A percentile compares a stretch with the other conserved stretches of the same genome.
Evolutionary conservation across 1,140 invertebrate genomes (phyloP).

Genomic region (Ladona fulva): DNA sequence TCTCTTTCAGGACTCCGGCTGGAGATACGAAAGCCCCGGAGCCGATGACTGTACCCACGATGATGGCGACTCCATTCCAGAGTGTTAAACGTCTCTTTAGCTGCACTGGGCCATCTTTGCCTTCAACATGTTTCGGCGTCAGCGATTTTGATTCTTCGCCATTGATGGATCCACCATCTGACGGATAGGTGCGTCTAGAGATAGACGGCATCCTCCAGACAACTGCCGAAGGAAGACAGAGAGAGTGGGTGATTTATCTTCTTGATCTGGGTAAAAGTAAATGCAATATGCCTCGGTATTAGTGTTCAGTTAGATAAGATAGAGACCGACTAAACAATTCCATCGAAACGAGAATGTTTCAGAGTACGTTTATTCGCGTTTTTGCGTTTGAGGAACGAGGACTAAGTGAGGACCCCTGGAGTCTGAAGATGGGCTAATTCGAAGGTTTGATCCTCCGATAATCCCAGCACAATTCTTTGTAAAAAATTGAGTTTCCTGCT

Average conservation of each 20-base stretch:
- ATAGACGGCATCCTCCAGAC: not conserved
- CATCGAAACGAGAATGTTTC: too few species aligned
- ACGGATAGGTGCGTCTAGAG: not conserved
- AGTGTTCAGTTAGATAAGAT: too few species aligned
- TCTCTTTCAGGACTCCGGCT: slow-evolving; percentile 53
- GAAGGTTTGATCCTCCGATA: too few species aligned
- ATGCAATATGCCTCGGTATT: too few species aligned
- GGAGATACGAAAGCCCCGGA: slow-evolving; percentile 78
- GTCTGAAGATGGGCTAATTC: too few species aligned
- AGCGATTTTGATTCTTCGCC: not conserved
- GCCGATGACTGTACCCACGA: slow-evolving; percentile 74
- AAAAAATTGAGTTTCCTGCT: too few species aligned
- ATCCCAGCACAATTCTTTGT: too few species aligned
- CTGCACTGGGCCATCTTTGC: slow-evolving; percentile 37
- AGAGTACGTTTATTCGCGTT: too few species aligned
- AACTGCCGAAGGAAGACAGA: not conserved
- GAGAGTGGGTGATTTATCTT: not conserved
- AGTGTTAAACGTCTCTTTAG: slow-evolving; percentile 75
- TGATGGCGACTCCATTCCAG: slow-evolving; percentile 76
- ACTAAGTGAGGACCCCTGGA: too few species aligned
- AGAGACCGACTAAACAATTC: too few species aligned
- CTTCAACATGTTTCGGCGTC: not conserved
- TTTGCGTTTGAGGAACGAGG: too few species aligned
- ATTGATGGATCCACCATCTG: not conserved
- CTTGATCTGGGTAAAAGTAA: too few species aligned